Conservation (phyloP, 2,113 vertebrate species). For the Onychostoma macrolepis region DNA sequence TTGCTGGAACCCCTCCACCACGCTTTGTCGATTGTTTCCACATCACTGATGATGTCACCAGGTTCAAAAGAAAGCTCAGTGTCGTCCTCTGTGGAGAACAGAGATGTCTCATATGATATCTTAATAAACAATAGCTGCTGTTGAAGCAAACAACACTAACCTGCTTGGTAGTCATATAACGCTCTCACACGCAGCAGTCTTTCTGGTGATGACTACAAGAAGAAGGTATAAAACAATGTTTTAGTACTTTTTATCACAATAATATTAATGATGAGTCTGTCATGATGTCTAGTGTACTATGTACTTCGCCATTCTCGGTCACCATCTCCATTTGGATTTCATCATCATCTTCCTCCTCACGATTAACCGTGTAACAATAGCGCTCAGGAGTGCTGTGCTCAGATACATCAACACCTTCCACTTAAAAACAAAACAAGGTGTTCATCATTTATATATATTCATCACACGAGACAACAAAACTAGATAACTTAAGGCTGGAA, state of each 20-base stretch:
- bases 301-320: slow-evolving; percentile 72
- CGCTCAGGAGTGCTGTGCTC: slow-evolving; percentile 68
- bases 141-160: slow-evolving; percentile 67
- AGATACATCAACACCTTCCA: slow-evolving; percentile 37
- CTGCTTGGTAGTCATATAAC: slow-evolving; percentile 81
- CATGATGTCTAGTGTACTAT: neutral
- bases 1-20: slow-evolving; percentile 81
- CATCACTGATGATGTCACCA: slow-evolving; percentile 77
- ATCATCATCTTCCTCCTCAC: slow-evolving; percentile 55
- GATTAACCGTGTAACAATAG: slow-evolving; percentile 57
- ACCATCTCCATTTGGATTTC: slow-evolving; percentile 51
- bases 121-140: neutral
- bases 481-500: neutral
- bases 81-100: slow-evolving; percentile 74
- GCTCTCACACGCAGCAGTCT: slow-evolving; percentile 76
- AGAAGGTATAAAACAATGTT: neutral
- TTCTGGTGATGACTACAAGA: slow-evolving; percentile 65
- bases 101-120: neutral
- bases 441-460: neutral
- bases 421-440: slow-evolving; percentile 23
- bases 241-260: neutral
- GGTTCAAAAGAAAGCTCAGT: slow-evolving; percentile 81
- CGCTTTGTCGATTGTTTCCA: slow-evolving; percentile 79
- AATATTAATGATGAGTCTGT: neutral
- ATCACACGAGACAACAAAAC: neutral